These are phyloP conservation scores for Chlorops oryzae DNA, from an alignment of 1,140 invertebrate species.

Conservation along the genomic window DNA sequence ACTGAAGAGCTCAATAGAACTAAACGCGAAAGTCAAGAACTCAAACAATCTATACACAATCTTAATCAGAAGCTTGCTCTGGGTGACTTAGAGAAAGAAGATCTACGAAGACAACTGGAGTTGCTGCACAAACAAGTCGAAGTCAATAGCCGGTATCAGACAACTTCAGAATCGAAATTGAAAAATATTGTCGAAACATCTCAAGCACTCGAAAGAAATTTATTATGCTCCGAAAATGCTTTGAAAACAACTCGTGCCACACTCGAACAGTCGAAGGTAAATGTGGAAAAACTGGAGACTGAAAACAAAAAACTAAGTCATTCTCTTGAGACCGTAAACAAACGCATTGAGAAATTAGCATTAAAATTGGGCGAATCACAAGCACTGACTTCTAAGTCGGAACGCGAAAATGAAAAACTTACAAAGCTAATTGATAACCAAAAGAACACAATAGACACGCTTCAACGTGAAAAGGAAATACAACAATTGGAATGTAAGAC, in stretches of 20 bases:
- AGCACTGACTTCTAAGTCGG: conserved; percentile 15
- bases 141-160: conserved; percentile 5
- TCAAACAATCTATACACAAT: conserved; percentile 12
- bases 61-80: conserved; percentile 13
- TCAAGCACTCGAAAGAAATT: conserved; percentile 2
- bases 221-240: conserved; percentile 10
- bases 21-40: conserved; percentile 5
- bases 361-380: conserved; percentile 22
- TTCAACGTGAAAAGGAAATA: conserved; percentile 18
- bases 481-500: conserved; percentile 10
- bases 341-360: conserved; percentile 23
- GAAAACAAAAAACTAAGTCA: conserved; percentile 18
- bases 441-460: conserved; percentile 2
- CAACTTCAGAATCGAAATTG: conserved; percentile 7
- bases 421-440: neutral
- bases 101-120: conserved; percentile 1
- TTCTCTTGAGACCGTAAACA: conserved; percentile 6
- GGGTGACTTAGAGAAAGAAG: conserved; percentile 12
- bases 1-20: conserved; percentile 1
- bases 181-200: conserved; percentile 14
- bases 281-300: conserved; percentile 4
- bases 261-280: conserved; percentile 7
- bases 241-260: neutral
- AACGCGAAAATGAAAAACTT: conserved; percentile 14
- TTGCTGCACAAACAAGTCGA: conserved; percentile 12